These are phyloP conservation scores for Argynnis bischoffii DNA, from an alignment of 2,888 invertebrate species.

Conservation along the genomic window DNA sequence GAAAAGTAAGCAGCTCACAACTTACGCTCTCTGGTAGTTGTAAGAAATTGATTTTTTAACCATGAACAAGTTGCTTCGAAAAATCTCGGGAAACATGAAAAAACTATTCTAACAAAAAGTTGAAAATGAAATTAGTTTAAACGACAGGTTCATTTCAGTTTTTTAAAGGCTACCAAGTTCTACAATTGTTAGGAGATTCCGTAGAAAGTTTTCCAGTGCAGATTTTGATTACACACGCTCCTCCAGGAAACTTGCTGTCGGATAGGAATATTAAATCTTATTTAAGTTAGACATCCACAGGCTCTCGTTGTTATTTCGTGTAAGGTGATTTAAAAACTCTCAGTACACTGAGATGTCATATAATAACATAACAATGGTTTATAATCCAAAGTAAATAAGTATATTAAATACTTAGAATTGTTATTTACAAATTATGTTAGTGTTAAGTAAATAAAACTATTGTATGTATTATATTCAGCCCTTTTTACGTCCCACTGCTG, in stretches of 20 bases:
- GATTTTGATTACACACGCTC: constrained; percentile 82
- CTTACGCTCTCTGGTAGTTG: constrained; percentile 66
- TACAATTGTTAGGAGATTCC: constrained; percentile 75
- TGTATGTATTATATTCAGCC: too few relatives aligned
- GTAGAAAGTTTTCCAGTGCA: constrained; percentile 73
- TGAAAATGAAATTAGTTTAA: constrained; percentile 80
- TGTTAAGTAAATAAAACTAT: too few relatives aligned
- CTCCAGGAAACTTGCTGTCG: constrained; percentile 75
- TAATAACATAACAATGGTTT: constrained; percentile 41
- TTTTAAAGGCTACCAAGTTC: constrained; percentile 70
- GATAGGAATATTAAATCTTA: constrained; percentile 82
- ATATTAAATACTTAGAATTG: too few relatives aligned
- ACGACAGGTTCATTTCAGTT: constrained; percentile 80
- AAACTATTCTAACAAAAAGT: constrained; percentile 77
- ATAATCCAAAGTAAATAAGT: too few relatives aligned
- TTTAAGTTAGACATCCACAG: constrained; percentile 79
- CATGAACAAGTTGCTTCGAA: constrained; percentile 66
- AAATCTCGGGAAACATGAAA: constrained; percentile 69
- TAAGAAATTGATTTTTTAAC: constrained; percentile 79
- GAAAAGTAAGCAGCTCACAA: constrained; percentile 68
- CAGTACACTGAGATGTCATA: constrained; percentile 55
- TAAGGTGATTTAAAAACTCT: constrained; percentile 76
- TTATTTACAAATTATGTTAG: too few relatives aligned
- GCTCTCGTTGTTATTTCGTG: constrained; percentile 79
- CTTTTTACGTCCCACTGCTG: too few relatives aligned